Evolutionary conservation across 2,888 invertebrate genomes (phyloP).

Genomic region (Eristalis tenax): DNA sequence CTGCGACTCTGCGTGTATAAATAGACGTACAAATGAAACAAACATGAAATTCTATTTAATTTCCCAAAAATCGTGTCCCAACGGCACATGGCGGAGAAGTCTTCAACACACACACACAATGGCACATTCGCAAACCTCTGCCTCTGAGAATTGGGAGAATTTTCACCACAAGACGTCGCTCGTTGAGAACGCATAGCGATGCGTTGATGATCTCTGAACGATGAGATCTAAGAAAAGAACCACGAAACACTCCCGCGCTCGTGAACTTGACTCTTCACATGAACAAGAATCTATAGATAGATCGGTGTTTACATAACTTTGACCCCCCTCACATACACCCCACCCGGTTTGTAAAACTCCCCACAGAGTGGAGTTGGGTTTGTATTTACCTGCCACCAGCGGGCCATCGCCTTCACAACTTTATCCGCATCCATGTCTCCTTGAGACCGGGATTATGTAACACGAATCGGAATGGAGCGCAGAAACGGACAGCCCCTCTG

Average conservation of each 20-base stretch:
- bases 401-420: conserved; percentile 81
- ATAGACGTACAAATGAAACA: neutral
- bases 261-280: conserved; percentile 51
- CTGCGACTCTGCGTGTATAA: conserved; percentile 19
- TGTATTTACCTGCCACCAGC: conserved; percentile 81
- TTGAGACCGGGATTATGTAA: conserved; percentile 75
- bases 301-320: conserved; percentile 45
- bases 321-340: too few species aligned
- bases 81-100: neutral
- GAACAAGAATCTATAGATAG: conserved; percentile 21
- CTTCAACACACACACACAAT: neutral
- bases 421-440: conserved; percentile 80
- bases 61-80: neutral
- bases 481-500: neutral
- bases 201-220: conserved; percentile 21
- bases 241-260: conserved; percentile 17
- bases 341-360: neutral
- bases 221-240: conserved; percentile 11
- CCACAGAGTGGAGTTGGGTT: neutral
- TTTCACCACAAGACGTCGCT: neutral
- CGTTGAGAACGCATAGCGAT: conserved; percentile 37
- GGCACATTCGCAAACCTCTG: neutral
- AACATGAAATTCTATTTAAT: neutral
- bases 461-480: conserved; percentile 14
- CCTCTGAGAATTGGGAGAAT: neutral